A percentile compares a stretch with the other conserved stretches of the same genome.
phyloP scores from a whole-genome alignment of 2,888 invertebrate genomes.

The Chesias legatella region DNA sequence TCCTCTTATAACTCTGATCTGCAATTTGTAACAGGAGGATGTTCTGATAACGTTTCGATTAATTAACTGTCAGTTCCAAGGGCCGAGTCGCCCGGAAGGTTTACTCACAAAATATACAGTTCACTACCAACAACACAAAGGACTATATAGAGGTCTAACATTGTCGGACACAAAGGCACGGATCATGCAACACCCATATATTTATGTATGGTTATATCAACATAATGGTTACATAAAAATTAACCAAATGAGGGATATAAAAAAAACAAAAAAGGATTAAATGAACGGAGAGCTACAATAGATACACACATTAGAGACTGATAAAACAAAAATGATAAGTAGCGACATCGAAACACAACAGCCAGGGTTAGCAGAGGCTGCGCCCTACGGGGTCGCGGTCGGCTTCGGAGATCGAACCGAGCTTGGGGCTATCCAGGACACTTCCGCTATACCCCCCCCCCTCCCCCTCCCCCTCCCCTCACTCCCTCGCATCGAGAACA shows the following conservation, averaged over 20 bases:
- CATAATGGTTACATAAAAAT: slow-evolving; percentile 45
- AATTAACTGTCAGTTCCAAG: slow-evolving; percentile 73
- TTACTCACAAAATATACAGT: slow-evolving; percentile 63
- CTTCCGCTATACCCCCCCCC: slow-evolving; percentile 79
- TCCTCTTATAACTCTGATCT: slow-evolving; percentile 23
- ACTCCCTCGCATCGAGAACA: slow-evolving; percentile 80
- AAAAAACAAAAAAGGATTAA: slow-evolving; percentile 45
- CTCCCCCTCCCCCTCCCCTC: slow-evolving; percentile 80
- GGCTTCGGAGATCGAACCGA: slow-evolving; percentile 72
- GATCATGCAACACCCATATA: slow-evolving; percentile 78
- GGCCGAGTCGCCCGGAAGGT: slow-evolving; percentile 45
- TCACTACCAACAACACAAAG: slow-evolving; percentile 76
- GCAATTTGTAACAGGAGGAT: slow-evolving; percentile 19
- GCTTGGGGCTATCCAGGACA: slow-evolving; percentile 75
- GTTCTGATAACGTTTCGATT: slow-evolving; percentile 24
- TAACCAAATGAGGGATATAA: slow-evolving; percentile 47
- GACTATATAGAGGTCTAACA: slow-evolving; percentile 76
- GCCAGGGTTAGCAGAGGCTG: slow-evolving; percentile 80
- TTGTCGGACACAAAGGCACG: slow-evolving; percentile 76
- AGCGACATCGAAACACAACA: slow-evolving; percentile 80
- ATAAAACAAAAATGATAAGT: slow-evolving; percentile 59
- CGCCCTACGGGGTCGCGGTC: slow-evolving; percentile 70
- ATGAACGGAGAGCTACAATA: slow-evolving; percentile 66
- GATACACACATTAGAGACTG: slow-evolving; percentile 68
- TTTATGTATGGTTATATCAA: slow-evolving; percentile 61